Evolutionary conservation across 2,888 invertebrate genomes (phyloP), one percentile per base, ranked within the genome.

Genomic region (Cheilosia urbana): DNA sequence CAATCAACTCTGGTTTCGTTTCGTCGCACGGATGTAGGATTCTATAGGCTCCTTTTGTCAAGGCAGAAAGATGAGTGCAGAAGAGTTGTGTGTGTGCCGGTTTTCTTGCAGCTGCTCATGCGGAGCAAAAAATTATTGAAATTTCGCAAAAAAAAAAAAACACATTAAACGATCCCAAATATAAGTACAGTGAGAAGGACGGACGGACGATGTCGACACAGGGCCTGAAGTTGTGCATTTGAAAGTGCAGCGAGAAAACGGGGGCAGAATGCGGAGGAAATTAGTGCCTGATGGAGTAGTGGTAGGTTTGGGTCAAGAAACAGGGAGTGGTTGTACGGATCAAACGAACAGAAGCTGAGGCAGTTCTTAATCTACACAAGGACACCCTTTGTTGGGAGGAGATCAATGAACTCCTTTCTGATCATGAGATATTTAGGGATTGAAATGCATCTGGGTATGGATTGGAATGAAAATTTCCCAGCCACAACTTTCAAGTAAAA

Each of bases 91-190:
- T 72, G 71, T 72, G 6, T 72, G 71, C 51, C 42, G 60, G 72
- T 72, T 72, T 9, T 45, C 24, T 53, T 63, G 55, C 73, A 73
- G 62, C 63, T 73, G 73, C 73, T 47, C 24, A 34, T 63, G 34
- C 45, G 6, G 30, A 53, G 47, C 45, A 65, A 30, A 47, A 57
- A 63, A 55, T 63, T 45, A 72, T 60, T 71, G 45, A 72, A 72
- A 53, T 53, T 72, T 51, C 42, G 17, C 27, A 73, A 63, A 6
- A 4, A n/a, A 42, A 17, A 17, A 73, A 63, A 7, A 5, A n/a
- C 6, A 17, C 2, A 45, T n/a, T 47, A 55, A 63, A 55, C 15
- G 49, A 53, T 53, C 45, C 42, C 51, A 45, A 62, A 72, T 51
- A 62, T 30, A 17, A 72, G 40, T 51, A 71, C n/a, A 40, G n/a